Evolutionary conservation across 2,888 invertebrate genomes (phyloP).

Genomic region (Ochlodes sylvanus): DNA sequence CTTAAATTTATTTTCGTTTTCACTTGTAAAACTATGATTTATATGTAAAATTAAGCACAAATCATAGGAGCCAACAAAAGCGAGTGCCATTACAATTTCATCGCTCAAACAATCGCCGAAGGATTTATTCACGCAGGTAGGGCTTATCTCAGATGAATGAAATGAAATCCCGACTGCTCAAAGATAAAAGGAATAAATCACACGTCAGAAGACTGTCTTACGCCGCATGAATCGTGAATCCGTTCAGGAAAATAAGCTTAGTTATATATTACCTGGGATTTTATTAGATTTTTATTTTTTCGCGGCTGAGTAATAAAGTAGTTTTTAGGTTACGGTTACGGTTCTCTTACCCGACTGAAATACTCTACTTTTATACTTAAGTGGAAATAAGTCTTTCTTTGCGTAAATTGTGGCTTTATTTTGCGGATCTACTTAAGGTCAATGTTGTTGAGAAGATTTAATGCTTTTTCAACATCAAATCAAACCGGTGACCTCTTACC

Average conservation of each 20-base stretch:
- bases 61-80: conserved; percentile 26
- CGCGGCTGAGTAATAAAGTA: conserved; percentile 19
- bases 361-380: neutral
- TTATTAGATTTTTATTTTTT: conserved; percentile 27
- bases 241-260: conserved; percentile 55
- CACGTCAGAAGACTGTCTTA: conserved; percentile 74
- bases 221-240: conserved; percentile 61
- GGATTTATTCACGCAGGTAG: conserved; percentile 71
- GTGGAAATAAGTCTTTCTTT: neutral
- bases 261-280: conserved; percentile 49
- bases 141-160: conserved; percentile 69
- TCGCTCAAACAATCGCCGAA: conserved; percentile 42
- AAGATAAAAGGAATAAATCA: conserved; percentile 80
- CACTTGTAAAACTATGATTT: neutral
- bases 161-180: conserved; percentile 69
- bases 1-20: no score
- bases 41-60: neutral
- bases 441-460: neutral
- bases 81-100: conserved; percentile 32
- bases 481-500: no score
- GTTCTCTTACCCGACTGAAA: neutral
- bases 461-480: no score
- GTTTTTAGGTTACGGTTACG: conserved; percentile 7
- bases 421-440: neutral
- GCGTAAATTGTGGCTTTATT: neutral